Evolutionary conservation across 2,113 vertebrate genomes (phyloP), one percentile per base, ranked within the genome.

Genomic region (Nyctereutes procyonoides): DNA sequence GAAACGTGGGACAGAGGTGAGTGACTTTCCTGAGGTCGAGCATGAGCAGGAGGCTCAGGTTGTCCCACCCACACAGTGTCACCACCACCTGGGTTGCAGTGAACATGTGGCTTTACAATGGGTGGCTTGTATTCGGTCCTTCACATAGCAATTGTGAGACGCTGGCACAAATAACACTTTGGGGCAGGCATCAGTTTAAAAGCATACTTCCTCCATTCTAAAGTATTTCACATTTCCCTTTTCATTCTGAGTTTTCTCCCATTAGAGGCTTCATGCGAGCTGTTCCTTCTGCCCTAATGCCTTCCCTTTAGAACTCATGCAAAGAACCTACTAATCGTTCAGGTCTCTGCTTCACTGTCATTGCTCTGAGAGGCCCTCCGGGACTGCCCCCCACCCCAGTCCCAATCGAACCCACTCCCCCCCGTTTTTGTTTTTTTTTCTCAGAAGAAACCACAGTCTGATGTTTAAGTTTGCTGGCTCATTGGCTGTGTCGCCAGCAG

Each of bases 1-100:
- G 65, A 10, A 56, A 56, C 0, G 3, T 1, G 9, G 6, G 24
- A 20, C 43, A 1, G 13, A 8, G 48, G 24, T 5, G 48, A 84
- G 79, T 16, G 26, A 35, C 32, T 82, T 43, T 32, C 13, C 12
- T 22, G 35, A 32, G 17, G 53, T 1, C 24, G 4, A 1, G 0
- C 0, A 12, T 15, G 30, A n/a, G 14, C 24, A 17, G 30, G 38
- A 17, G 82, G 82, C 32, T 32, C 38, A 10, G 26, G 0, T 2
- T 24, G 55, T n/a, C 71, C 15, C 20, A 15, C 28, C 30, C 43
- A 5, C 32, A 43, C 2, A 19, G 58, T 14, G 17, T 24, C 43
- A 11, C n/a, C 0, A 1, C 30, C 38, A 4, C 77, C 15, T 12
- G 17, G 2, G 24, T 35, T 60, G 3, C 28, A 2, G 1, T 0